Conservation (phyloP, 2,113 vertebrate genomes). For the Centropus unirufus region DNA sequence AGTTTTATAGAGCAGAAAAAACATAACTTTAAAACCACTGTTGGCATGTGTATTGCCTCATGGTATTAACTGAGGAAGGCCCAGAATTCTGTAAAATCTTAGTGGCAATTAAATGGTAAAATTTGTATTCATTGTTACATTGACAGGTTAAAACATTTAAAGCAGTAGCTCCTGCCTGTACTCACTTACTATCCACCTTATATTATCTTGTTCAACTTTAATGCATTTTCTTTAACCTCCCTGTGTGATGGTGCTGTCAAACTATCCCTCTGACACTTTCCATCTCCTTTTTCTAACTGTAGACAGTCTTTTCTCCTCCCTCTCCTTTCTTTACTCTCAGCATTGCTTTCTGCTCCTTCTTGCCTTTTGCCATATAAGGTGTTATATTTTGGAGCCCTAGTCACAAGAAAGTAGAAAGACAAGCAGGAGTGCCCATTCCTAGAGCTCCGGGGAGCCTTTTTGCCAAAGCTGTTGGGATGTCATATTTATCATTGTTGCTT, state of each 20-base stretch:
- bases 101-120: not conserved
- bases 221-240: not conserved
- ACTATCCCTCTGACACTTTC: not conserved
- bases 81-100: not conserved
- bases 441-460: not conserved
- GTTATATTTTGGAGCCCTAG: not conserved
- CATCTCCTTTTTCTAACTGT: not conserved
- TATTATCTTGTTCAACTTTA: not conserved
- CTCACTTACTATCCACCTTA: not conserved
- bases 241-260: not conserved
- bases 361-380: not conserved
- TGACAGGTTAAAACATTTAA: not conserved
- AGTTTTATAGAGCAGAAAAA: not conserved
- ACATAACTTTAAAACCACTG: not conserved
- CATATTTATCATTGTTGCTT: not conserved
- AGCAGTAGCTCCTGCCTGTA: not conserved
- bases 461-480: not conserved
- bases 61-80: not conserved
- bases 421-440: not conserved
- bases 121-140: not conserved
- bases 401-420: not conserved
- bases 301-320: not conserved
- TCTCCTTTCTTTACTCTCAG: not conserved
- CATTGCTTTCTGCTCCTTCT: not conserved
- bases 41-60: not conserved